A percentile compares a stretch with the other conserved stretches of the same genome.
phyloP scores from a whole-genome alignment of 2,797 vertebrate species.

The Botia kubotai region DNA sequence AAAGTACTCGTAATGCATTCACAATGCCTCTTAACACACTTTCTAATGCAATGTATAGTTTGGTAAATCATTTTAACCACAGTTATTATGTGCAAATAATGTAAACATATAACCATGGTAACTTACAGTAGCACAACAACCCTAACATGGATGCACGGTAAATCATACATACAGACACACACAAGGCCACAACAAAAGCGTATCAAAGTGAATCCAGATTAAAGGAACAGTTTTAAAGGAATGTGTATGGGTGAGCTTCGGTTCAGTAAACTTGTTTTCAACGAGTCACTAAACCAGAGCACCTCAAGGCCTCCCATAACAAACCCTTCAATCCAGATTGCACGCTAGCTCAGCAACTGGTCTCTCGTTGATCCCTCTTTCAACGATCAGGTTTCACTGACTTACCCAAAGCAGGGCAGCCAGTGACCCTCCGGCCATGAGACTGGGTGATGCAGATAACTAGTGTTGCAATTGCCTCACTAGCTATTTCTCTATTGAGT shows the following conservation, averaged over 20 bases:
- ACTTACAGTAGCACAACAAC: background rate
- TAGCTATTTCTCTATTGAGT: background rate
- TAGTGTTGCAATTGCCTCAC: background rate
- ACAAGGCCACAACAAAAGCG: background rate
- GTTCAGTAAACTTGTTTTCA: constrained; percentile 33
- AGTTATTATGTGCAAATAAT: background rate
- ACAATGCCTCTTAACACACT: too few species aligned
- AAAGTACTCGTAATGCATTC: too few species aligned
- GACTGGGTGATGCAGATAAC: background rate
- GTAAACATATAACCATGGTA: background rate
- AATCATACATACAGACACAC: background rate
- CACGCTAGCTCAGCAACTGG: background rate
- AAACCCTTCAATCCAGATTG: constrained; percentile 9
- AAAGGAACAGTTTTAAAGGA: background rate
- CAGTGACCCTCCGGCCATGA: constrained; percentile 2
- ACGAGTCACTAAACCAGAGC: constrained; percentile 35
- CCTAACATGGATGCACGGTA: background rate
- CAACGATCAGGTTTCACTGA: constrained; percentile 8
- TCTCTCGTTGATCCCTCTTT: background rate
- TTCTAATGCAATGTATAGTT: too few species aligned
- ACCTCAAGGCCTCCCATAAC: constrained; percentile 21
- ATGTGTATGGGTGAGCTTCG: constrained; percentile 1
- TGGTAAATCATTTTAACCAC: background rate
- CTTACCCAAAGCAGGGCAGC: background rate
- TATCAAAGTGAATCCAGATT: background rate